These are phyloP conservation scores for Astreopora myriophthalma DNA, from an alignment of 64 coral and sea anemone species.

Conservation along the genomic window DNA sequence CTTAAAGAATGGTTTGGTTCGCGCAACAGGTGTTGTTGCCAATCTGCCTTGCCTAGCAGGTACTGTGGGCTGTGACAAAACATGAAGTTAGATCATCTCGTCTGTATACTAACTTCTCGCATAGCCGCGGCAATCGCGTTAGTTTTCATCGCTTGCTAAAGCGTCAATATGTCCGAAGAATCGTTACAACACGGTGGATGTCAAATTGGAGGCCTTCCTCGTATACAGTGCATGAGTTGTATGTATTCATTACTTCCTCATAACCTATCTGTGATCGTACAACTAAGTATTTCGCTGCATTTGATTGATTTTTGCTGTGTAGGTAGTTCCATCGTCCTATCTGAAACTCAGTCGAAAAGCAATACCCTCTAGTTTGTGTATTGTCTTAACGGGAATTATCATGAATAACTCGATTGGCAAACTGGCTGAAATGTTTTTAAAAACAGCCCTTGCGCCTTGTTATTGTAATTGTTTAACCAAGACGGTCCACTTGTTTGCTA, in stretches of 20 bases:
- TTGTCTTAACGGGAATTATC: not conserved
- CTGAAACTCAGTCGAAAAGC: not conserved
- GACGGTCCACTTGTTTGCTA: too few relatives aligned
- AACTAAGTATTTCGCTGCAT: not conserved
- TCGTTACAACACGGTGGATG: conserved; percentile 34
- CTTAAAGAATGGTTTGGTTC: not conserved
- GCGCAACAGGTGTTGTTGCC: not conserved
- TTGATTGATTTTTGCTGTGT: not conserved
- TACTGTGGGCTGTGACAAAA: conserved; percentile 19
- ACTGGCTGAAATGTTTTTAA: too few relatives aligned
- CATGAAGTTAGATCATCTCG: conserved; percentile 30
- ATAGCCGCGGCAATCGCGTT: conserved; percentile 5
- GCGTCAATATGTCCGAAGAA: conserved; percentile 28
- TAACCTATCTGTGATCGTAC: not conserved
- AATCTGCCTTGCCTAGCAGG: not conserved
- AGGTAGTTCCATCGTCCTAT: not conserved
- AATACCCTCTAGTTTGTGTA: too few relatives aligned
- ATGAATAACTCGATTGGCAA: not conserved
- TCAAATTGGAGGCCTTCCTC: conserved; percentile 18
- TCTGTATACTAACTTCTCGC: conserved; percentile 20
- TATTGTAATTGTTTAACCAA: too few relatives aligned
- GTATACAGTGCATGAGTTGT: conserved; percentile 49
- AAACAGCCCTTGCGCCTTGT: too few relatives aligned
- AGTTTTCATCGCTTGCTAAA: not conserved
- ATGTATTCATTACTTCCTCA: not conserved